These are phyloP conservation scores for Hirtodrosophila histrioides DNA, from an alignment of 2,888 invertebrate species.

Conservation along the genomic window DNA sequence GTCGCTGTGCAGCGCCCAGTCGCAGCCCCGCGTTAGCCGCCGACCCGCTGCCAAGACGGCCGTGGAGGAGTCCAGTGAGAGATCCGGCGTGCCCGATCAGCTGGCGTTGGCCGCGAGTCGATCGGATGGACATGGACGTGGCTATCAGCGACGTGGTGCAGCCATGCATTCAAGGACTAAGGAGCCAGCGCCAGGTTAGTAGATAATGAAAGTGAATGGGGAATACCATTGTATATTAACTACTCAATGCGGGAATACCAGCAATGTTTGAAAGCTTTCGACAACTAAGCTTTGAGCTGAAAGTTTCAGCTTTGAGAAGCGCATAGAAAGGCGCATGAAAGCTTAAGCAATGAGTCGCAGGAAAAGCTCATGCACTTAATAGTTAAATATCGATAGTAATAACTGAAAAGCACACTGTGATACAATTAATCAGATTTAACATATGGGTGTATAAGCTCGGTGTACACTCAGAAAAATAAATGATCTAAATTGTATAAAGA, in stretches of 20 bases:
- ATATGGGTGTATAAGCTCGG: too few species aligned
- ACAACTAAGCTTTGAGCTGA: too few species aligned
- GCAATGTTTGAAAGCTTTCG: too few species aligned
- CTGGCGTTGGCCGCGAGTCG: constrained; percentile 77
- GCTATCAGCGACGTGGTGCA: constrained; percentile 56
- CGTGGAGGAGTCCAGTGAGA: constrained; percentile 67
- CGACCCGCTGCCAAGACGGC: constrained; percentile 61
- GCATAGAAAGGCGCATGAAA: not conserved
- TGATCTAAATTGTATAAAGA: too few species aligned
- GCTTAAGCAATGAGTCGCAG: not conserved
- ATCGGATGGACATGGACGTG: constrained; percentile 61
- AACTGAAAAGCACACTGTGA: not conserved
- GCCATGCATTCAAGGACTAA: constrained; percentile 53
- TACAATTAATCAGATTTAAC: too few species aligned
- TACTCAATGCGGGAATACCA: too few species aligned
- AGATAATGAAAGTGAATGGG: not conserved
- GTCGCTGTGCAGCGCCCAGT: constrained; percentile 25
- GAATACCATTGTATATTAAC: too few species aligned
- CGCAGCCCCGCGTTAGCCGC: constrained; percentile 65
- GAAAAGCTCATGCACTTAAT: not conserved
- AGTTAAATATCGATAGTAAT: too few species aligned
- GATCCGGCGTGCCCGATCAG: constrained; percentile 75
- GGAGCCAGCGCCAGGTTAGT: constrained; percentile 52
- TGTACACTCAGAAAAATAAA: too few species aligned
- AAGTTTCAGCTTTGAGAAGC: too few species aligned